A percentile compares a stretch with the other conserved stretches of the same genome.
Conservation (phyloP, 2,797 vertebrate genomes). For the Melanotaenia boesemani region DNA sequence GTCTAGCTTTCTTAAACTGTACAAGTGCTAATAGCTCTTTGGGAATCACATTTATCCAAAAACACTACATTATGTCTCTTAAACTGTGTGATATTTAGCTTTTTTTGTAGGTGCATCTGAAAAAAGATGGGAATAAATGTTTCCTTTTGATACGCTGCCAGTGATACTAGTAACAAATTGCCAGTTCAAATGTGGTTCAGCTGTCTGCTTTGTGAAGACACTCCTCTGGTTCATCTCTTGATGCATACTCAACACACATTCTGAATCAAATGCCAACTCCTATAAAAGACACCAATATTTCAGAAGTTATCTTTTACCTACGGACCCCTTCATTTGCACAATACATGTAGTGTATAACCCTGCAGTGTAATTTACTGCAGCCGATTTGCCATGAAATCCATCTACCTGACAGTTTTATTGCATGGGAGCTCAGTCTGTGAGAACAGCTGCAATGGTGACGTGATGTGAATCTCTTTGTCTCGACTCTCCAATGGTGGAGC, state of each 20-base stretch:
- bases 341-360: not conserved
- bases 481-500: slow-evolving; percentile 6
- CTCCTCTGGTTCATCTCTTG: not conserved
- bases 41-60: not conserved
- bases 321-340: not conserved
- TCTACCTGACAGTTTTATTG: slow-evolving; percentile 19
- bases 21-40: not conserved
- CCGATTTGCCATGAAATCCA: slow-evolving; percentile 5
- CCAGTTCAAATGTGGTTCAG: not conserved
- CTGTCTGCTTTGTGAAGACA: not conserved
- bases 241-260: not conserved
- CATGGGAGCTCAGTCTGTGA: slow-evolving; percentile 5
- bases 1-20: not conserved
- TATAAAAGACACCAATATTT: not conserved
- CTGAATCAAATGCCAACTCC: not conserved
- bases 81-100: not conserved
- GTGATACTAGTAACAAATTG: not conserved
- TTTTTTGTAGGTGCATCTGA: not conserved
- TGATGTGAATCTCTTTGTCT: slow-evolving; percentile 63
- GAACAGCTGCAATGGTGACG: slow-evolving; percentile 59
- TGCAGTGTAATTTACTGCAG: not conserved
- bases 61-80: not conserved
- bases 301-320: not conserved
- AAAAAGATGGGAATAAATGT: not conserved
- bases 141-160: not conserved